Percentiles rank a stretch among this genome's conserved stretches.
Evolutionary conservation across 2,113 vertebrate species (phyloP).

Genomic region (Lagopus muta): DNA sequence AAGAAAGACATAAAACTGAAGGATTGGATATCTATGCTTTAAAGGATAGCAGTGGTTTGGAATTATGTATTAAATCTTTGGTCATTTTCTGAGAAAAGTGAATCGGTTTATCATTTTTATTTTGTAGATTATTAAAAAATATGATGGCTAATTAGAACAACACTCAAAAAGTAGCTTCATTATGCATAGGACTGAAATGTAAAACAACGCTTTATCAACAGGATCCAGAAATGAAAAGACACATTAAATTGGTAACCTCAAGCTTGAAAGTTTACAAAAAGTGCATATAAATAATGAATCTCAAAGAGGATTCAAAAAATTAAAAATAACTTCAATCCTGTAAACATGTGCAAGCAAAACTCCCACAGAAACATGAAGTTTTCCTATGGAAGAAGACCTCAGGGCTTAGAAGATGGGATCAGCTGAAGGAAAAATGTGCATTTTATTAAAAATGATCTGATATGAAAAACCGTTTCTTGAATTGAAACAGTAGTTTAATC

Average conservation of each 20-base stretch:
- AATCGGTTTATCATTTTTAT: background rate
- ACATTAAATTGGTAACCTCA: slow-evolving; percentile 11
- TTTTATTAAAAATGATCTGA: background rate
- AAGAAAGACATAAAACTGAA: no score
- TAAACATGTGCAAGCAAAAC: slow-evolving; percentile 31
- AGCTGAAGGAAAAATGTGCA: background rate
- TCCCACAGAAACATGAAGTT: background rate
- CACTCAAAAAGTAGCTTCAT: background rate
- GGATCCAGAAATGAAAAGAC: background rate
- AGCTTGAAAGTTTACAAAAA: slow-evolving; percentile 4
- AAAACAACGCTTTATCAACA: background rate
- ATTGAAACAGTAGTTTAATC: background rate
- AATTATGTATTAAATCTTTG: background rate
- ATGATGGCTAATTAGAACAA: slow-evolving; percentile 41
- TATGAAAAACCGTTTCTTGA: background rate
- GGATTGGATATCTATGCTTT: background rate
- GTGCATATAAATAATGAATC: slow-evolving; percentile 36
- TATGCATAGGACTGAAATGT: slow-evolving; percentile 7
- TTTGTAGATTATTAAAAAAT: slow-evolving; percentile 35
- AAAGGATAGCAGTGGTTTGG: background rate
- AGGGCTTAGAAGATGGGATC: background rate
- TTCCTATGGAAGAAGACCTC: background rate
- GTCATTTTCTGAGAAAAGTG: background rate
- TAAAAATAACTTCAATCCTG: background rate
- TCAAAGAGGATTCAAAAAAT: background rate